Conservation (phyloP, 2,797 vertebrate genomes). For the Agapornis canus region DNA sequence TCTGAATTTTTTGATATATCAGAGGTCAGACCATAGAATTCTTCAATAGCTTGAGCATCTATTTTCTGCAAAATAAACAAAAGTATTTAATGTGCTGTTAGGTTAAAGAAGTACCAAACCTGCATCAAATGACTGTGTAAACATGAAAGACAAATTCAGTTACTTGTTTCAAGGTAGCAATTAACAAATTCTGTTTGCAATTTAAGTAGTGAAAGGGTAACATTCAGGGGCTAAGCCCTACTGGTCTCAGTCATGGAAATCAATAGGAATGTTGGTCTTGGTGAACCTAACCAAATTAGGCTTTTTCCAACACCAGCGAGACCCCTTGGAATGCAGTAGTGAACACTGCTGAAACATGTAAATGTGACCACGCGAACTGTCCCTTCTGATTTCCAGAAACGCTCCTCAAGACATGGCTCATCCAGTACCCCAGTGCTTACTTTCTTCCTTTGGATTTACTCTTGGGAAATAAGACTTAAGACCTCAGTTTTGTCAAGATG, state of each 20-base stretch:
- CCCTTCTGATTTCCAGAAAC: neutral
- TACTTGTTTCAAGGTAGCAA: neutral
- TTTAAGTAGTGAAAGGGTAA: neutral
- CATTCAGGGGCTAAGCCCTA: neutral
- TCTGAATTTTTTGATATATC: conserved; percentile 99
- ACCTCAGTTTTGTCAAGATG: neutral
- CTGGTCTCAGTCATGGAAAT: neutral
- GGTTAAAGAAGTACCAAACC: neutral
- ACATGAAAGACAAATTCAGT: neutral
- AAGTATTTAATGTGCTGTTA: neutral
- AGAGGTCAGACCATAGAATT: conserved; percentile 98
- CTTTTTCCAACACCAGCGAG: neutral
- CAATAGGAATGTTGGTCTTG: neutral
- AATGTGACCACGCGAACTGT: neutral
- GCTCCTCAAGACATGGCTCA: neutral
- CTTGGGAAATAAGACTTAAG: neutral
- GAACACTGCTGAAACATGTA: neutral
- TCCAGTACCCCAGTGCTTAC: neutral
- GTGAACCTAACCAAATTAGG: neutral
- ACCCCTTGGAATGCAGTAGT: neutral
- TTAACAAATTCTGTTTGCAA: neutral
- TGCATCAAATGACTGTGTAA: neutral
- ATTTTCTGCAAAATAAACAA: conserved; percentile 87
- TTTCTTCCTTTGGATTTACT: neutral
- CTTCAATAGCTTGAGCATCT: conserved; percentile 97